phyloP scores from a whole-genome alignment of 2,113 vertebrate species.

The Plecturocebus donacophilus region DNA sequence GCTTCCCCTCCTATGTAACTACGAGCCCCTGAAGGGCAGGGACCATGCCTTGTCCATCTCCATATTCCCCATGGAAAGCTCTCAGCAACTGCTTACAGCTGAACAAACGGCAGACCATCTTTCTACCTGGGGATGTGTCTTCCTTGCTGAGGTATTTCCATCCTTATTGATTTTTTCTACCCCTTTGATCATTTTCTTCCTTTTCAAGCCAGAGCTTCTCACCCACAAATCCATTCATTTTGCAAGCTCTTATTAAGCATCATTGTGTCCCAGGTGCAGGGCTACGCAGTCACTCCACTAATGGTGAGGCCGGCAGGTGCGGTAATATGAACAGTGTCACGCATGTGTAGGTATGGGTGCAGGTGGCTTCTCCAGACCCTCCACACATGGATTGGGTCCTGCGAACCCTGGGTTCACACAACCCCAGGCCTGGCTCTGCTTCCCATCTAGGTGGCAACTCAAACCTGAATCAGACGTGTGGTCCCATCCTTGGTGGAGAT shows the following conservation, averaged over 20 bases:
- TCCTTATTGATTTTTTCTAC: background rate
- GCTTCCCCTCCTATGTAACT: background rate
- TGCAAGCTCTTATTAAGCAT: background rate
- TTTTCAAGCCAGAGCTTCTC: background rate
- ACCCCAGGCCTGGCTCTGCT: background rate
- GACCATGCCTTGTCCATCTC: background rate
- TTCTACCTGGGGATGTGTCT: background rate
- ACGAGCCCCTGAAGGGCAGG: background rate
- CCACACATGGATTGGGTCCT: background rate
- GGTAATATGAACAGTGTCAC: background rate
- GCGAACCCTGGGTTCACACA: background rate
- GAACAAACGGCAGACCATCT: background rate
- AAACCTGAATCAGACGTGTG: background rate
- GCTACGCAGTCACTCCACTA: background rate
- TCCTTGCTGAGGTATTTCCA: background rate
- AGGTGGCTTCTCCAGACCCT: background rate
- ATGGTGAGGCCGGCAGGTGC: accelerated
- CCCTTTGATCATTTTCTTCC: background rate
- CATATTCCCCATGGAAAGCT: accelerated
- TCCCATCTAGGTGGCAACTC: background rate
- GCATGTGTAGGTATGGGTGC: background rate
- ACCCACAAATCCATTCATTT: background rate
- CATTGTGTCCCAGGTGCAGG: background rate
- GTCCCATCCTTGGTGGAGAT: background rate
- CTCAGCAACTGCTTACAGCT: background rate